phyloP scores from a whole-genome alignment of 30 jellyfish, hydroid and myxozoan genomes.

The Turritopsis rubra region DNA sequence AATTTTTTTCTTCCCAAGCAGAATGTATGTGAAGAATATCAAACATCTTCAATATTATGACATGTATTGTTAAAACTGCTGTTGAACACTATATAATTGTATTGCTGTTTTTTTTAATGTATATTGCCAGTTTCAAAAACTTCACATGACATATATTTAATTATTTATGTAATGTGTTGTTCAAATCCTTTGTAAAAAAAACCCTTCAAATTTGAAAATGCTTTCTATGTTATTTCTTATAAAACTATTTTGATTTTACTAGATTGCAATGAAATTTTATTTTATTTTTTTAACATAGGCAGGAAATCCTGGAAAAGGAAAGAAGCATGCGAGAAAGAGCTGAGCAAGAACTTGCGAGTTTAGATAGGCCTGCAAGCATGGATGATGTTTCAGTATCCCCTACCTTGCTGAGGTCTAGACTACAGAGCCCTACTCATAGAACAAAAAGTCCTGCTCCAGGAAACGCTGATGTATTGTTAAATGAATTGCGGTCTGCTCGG shows the following conservation, averaged over 20 bases:
- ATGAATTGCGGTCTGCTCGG: conserved; percentile 79
- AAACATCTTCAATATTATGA: no score
- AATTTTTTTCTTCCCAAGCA: no score
- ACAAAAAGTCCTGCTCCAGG: conserved; percentile 30
- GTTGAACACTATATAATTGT: no score
- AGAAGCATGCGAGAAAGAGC: conserved; percentile 24
- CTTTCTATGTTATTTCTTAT: neutral
- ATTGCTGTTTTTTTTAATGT: no score
- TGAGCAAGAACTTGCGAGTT: conserved; percentile 21
- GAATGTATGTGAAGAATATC: no score
- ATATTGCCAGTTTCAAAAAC: neutral
- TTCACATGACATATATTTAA: neutral
- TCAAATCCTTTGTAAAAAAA: neutral
- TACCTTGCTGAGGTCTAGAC: neutral
- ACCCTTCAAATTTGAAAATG: neutral
- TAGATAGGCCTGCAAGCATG: neutral
- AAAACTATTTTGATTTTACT: neutral
- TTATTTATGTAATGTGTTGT: neutral
- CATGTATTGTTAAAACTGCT: no score
- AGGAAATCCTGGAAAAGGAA: conserved; percentile 18
- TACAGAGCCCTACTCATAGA: neutral
- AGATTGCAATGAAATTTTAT: neutral
- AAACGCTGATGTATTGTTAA: conserved; percentile 47
- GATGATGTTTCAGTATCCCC: neutral
- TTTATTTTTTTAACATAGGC: neutral